Evolutionary conservation across 2,888 invertebrate genomes (phyloP).

Genomic region (Drosophila phalerata): DNA sequence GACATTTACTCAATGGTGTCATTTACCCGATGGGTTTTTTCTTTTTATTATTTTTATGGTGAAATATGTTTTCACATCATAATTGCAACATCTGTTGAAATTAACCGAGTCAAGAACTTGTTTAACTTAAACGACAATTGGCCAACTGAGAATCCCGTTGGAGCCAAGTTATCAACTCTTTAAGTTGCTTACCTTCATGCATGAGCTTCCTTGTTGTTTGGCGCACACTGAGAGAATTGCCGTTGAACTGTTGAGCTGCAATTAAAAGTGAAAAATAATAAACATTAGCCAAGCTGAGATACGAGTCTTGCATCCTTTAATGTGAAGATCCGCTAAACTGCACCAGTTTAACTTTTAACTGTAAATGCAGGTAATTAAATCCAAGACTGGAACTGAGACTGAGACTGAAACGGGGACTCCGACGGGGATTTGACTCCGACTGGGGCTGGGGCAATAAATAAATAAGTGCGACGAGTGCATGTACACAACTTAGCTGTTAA

Average conservation of each 20-base stretch:
- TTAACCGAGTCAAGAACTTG: constrained; percentile 40
- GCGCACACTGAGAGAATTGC: constrained; percentile 45
- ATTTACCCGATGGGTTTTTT: constrained; percentile 29
- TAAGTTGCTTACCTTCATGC: constrained; percentile 58
- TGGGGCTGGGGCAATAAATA: constrained; percentile 37
- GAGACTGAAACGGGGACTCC: too few relatives aligned
- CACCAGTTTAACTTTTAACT: constrained; percentile 58
- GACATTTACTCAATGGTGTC: constrained; percentile 50
- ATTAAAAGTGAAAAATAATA: constrained; percentile 70
- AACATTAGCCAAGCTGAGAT: constrained; percentile 49
- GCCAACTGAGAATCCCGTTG: constrained; percentile 14
- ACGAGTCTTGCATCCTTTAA: constrained; percentile 58
- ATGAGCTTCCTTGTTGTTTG: constrained; percentile 55
- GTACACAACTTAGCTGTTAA: constrained; percentile 48
- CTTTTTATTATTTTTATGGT: constrained; percentile 14
- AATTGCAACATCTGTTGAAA: constrained; percentile 44
- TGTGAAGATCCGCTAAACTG: constrained; percentile 29
- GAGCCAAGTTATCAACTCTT: constrained; percentile 5
- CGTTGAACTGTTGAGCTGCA: constrained; percentile 64
- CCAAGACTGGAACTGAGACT: not conserved
- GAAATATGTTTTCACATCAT: constrained; percentile 54
- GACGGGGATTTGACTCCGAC: not conserved
- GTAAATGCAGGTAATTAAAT: constrained; percentile 62
- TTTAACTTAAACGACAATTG: constrained; percentile 32
- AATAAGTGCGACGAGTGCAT: constrained; percentile 28